Conservation (phyloP, 2,888 invertebrate species). For the Diplolepis rosae region DNA sequence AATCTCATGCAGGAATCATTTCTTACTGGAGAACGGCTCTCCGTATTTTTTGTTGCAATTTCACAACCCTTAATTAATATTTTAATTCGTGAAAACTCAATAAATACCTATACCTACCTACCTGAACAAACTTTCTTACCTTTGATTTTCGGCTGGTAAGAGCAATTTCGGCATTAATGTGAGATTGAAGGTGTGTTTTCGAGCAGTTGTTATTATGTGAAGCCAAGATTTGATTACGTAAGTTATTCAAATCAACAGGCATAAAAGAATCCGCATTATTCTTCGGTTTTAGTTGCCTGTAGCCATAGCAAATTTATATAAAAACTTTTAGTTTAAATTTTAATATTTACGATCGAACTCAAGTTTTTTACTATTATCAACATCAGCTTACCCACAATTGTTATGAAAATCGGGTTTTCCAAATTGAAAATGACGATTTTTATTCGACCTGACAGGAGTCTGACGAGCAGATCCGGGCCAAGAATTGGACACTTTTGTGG, state of each 20-base stretch:
- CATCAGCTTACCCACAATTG: not conserved
- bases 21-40: not conserved
- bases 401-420: not conserved
- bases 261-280: slow-evolving; percentile 41
- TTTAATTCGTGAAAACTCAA: not conserved
- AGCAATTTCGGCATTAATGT: slow-evolving; percentile 62
- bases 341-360: not conserved
- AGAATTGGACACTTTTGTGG: not conserved
- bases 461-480: slow-evolving; percentile 16
- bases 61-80: not conserved
- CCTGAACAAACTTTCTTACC: slow-evolving; percentile 40
- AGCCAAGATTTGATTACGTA: slow-evolving; percentile 61
- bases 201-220: slow-evolving; percentile 63
- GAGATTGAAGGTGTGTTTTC: slow-evolving; percentile 63
- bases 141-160: slow-evolving; percentile 53
- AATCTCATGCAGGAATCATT: not conserved
- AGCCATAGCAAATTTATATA: not conserved
- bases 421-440: not conserved
- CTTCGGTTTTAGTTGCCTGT: slow-evolving; percentile 49
- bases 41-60: not conserved
- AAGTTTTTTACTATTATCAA: too few species aligned
- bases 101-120: not conserved
- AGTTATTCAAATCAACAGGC: slow-evolving; percentile 50
- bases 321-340: not conserved
- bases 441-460: not conserved